Base-by-base conservation (phyloP, 2,113 vertebrate species). In the Sebastes schlegelii region DNA sequence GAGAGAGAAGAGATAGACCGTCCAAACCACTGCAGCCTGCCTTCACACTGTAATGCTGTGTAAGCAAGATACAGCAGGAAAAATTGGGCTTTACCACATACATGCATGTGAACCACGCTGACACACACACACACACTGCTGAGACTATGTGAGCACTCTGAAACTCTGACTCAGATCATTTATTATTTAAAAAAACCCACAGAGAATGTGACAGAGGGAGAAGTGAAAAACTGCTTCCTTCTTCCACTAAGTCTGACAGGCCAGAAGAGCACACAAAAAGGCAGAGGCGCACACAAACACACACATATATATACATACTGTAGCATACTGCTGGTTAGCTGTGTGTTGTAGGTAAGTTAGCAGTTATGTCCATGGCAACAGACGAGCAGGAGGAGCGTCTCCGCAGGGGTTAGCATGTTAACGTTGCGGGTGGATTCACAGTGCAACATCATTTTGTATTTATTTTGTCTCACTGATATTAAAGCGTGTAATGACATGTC, bases 311-410 rank as follows among this genome's bases (percentile, higher is more conserved):
- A 34, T 34, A 34, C 34, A 34, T 34, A 75, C 21, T 34, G 54
- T 49, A 85, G 84, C 90, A 91, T 52, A 69, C 45, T 93, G 79
- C 82, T 71, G 79, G 86, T 92, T 86, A 91, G 93, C 92, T 82
- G 85, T 46, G 77, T 64, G 72, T 93, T 91, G 75, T 68, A 73
- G 64, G 83, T 46, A 16, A 63, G 86, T 86, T 73, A 88, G 92
- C 77, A 62, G 87, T 89, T 90, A 90, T 89, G 64, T 82, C 83
- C 76, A 63, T 64, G 73, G 68, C 91, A 92, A 69, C 84, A 88
- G 83, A 88, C 79, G 77, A 90, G 72, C 71, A 86, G 49, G 90
- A 91, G 76, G 83, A 89, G 78, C 12, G 7, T 72, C 63, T 93
- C 79, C 80, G 77, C 78, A 34, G 42, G 70, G 83, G 87, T 91